Percentiles rank a stretch among this genome's conserved stretches.
Conservation (phyloP, 1,140 invertebrate genomes). For the Stegodyphus mimosarum region DNA sequence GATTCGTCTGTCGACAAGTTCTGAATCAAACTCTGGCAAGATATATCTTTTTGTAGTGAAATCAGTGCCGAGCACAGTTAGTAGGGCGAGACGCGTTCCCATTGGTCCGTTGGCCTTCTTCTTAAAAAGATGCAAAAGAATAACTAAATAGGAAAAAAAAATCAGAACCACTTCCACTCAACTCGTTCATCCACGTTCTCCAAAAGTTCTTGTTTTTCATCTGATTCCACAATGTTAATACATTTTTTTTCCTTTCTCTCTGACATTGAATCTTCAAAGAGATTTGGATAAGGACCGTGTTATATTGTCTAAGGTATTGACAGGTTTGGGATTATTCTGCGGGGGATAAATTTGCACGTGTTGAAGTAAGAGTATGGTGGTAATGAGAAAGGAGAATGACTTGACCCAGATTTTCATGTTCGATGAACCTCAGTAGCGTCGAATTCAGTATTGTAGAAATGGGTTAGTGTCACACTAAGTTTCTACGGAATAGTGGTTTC, state of each 20-base stretch:
- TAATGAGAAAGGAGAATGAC: slow-evolving; percentile 7
- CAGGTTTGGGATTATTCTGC: background rate
- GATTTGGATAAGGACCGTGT: background rate
- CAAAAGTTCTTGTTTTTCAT: background rate
- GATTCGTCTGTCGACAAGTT: slow-evolving; percentile 9
- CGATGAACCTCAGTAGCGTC: slow-evolving; percentile 27
- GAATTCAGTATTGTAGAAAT: slow-evolving; percentile 24
- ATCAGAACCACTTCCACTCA: background rate
- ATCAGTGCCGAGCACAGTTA: slow-evolving; percentile 35
- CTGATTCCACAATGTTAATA: background rate
- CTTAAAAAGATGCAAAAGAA: slow-evolving; percentile 41
- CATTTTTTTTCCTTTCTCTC: slow-evolving; percentile 6
- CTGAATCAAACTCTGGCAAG: slow-evolving; percentile 3
- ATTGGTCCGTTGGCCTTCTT: slow-evolving; percentile 45
- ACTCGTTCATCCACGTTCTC: slow-evolving; percentile 37
- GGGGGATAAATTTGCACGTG: slow-evolving; percentile 30
- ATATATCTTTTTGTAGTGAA: slow-evolving; percentile 51
- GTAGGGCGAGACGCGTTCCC: slow-evolving; percentile 44
- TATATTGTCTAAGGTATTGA: too few species aligned
- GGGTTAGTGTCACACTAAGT: slow-evolving; percentile 50
- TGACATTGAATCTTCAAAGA: slow-evolving; percentile 46
- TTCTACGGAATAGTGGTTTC: slow-evolving; percentile 12
- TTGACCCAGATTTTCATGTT: slow-evolving; percentile 49
- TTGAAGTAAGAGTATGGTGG: background rate
- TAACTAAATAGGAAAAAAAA: slow-evolving; percentile 29